Evolutionary conservation across 92 coral and sea anemone genomes (phyloP), one percentile per base, ranked within the genome.

Genomic region (Scolanthus callimorphus): DNA sequence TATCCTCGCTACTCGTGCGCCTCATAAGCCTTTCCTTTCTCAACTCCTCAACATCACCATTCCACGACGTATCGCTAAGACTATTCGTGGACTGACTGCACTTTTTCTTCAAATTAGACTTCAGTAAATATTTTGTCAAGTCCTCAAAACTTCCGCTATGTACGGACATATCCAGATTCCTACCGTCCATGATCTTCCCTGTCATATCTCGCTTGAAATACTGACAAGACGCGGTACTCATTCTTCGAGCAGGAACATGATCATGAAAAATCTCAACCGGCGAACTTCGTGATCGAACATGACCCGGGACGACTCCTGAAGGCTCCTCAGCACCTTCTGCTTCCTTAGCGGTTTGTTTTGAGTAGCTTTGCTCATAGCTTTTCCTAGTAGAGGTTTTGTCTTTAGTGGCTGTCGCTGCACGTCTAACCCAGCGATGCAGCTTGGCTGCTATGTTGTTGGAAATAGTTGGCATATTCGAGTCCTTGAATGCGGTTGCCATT

Each of bases 391-490:
- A 55, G 20, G 49, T 55, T 17, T 46, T 24, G 0, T 63, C 63
- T 4, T 57, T 63, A 11, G 31, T 47, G 19, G 45, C 19, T 1
- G 75, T 43, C 1, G 58, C 13, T 44, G 75, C 75, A n/a, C 63
- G 46, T 27, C 48, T 68, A 21, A 68, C 75, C 75, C 75, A 68
- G 39, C 54, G 52, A 45, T 68, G 63, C 20, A 68, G 52, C 12
- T 60, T 61, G n/a, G 31, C 46, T 20, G 57, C 41, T 27, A 68
- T 3, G 27, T 68, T 68, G n/a, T 63, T 8, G 15, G 75, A 57
- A 44, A 68, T 68, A 6, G 65, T 29, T 43, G 75, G 75, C 75
- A 68, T 68, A 55, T 20, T 57, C 54, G 57, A 55, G 31, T 68
- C 75, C 65, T 57, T 68, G 23, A 68, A 25, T 57, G 63, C 44